These are phyloP conservation scores for Podiceps cristatus DNA, from an alignment of 2,113 vertebrate genomes.

Conservation along the genomic window DNA sequence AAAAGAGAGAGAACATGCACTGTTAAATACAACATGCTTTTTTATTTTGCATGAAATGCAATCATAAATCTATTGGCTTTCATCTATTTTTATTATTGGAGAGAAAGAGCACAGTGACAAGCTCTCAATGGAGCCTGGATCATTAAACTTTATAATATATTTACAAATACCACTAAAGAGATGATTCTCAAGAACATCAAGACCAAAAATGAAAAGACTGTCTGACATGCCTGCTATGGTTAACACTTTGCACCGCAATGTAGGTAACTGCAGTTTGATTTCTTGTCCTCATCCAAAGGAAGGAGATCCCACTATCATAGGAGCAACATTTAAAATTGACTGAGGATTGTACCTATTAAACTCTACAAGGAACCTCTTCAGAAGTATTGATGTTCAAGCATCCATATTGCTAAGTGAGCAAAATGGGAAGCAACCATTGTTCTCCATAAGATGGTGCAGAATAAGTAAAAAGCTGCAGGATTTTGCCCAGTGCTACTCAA, in stretches of 20 bases:
- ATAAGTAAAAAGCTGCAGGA: neutral
- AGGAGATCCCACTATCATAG: neutral
- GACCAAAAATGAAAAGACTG: neutral
- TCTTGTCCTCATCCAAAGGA: neutral
- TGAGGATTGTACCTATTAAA: neutral
- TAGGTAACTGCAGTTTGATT: neutral
- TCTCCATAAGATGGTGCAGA: neutral
- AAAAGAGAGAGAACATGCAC: neutral
- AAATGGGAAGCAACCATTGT: neutral
- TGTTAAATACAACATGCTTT: neutral
- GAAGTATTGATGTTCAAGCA: neutral
- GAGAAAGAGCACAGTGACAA: neutral
- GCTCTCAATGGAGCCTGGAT: neutral
- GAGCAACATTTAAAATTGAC: neutral
- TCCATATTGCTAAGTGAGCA: neutral
- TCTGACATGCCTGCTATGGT: neutral
- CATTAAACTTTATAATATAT: neutral
- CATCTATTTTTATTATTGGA: neutral
- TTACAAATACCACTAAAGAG: neutral
- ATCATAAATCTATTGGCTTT: neutral
- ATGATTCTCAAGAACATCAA: neutral
- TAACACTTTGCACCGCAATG: neutral
- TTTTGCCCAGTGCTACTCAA: neutral
- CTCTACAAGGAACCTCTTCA: neutral
- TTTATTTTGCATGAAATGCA: neutral